These are phyloP conservation scores for Keiferia lycopersicella DNA, from an alignment of 2,888 invertebrate species.

Conservation along the genomic window DNA sequence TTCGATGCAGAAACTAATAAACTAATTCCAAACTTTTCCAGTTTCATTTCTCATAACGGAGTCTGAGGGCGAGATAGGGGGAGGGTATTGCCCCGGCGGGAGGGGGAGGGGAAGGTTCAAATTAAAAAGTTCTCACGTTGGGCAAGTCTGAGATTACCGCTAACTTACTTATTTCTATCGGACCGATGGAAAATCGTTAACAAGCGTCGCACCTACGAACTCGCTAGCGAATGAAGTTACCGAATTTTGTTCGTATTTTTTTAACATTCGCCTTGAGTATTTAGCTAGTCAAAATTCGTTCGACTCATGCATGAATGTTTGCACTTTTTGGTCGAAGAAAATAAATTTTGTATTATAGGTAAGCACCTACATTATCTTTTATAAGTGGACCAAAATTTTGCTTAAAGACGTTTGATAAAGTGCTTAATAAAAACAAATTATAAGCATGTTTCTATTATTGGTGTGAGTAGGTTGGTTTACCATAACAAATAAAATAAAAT, in stretches of 20 bases:
- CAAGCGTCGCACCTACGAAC: neutral
- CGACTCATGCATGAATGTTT: neutral
- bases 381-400: too few species aligned
- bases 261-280: neutral
- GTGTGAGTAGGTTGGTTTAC: too few species aligned
- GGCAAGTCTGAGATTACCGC: slow-evolving; percentile 22
- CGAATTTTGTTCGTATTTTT: neutral
- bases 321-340: too few species aligned
- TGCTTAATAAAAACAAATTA: neutral
- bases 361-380: too few species aligned
- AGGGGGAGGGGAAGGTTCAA: slow-evolving; percentile 11
- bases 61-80: slow-evolving; percentile 13
- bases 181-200: slow-evolving; percentile 10
- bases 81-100: neutral
- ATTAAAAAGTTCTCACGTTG: slow-evolving; percentile 27
- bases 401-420: neutral
- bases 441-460: too few species aligned
- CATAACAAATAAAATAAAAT: too few species aligned
- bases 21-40: slow-evolving; percentile 22
- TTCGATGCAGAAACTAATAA: slow-evolving; percentile 15
- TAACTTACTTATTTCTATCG: slow-evolving; percentile 24
- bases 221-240: neutral
- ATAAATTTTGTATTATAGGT: too few species aligned
- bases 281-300: neutral
- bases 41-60: slow-evolving; percentile 23